These are phyloP conservation scores for Corydoras maculifer DNA, from an alignment of 2,113 vertebrate genomes.

Conservation along the genomic window DNA sequence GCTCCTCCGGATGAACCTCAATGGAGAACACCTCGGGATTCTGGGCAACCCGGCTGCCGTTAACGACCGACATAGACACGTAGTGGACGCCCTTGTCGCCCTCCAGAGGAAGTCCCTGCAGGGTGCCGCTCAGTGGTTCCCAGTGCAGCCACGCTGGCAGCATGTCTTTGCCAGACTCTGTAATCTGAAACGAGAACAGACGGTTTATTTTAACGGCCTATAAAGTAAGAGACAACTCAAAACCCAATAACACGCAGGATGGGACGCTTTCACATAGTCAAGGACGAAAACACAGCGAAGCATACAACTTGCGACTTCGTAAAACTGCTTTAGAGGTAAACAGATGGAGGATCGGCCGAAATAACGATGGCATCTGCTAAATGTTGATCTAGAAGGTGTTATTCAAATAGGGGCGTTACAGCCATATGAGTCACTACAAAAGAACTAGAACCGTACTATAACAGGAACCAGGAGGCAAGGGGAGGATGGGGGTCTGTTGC, in stretches of 20 bases:
- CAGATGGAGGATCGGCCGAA: too few species aligned
- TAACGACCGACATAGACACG: conserved; percentile 74
- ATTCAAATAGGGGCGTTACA: too few species aligned
- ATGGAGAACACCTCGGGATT: conserved; percentile 81
- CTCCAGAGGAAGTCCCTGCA: conserved; percentile 88
- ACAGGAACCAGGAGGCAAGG: too few species aligned
- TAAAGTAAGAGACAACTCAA: neutral
- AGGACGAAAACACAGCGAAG: too few species aligned
- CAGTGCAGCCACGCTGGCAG: conserved; percentile 89
- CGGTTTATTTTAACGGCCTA: neutral
- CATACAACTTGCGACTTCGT: too few species aligned
- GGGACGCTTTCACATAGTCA: too few species aligned
- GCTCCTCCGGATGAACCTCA: conserved; percentile 89
- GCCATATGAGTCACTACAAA: too few species aligned
- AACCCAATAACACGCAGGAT: neutral
- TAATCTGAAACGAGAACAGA: conserved; percentile 67
- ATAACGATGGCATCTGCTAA: too few species aligned
- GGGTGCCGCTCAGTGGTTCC: conserved; percentile 64
- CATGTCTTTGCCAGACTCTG: conserved; percentile 77
- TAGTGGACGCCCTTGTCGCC: conserved; percentile 89
- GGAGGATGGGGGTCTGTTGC: too few species aligned
- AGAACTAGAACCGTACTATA: too few species aligned
- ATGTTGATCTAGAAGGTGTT: too few species aligned
- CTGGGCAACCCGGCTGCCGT: conserved; percentile 66
- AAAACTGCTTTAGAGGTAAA: too few species aligned